Evolutionary conservation across 2,888 invertebrate species (phyloP).

Genomic region (Achlya flavicornis): DNA sequence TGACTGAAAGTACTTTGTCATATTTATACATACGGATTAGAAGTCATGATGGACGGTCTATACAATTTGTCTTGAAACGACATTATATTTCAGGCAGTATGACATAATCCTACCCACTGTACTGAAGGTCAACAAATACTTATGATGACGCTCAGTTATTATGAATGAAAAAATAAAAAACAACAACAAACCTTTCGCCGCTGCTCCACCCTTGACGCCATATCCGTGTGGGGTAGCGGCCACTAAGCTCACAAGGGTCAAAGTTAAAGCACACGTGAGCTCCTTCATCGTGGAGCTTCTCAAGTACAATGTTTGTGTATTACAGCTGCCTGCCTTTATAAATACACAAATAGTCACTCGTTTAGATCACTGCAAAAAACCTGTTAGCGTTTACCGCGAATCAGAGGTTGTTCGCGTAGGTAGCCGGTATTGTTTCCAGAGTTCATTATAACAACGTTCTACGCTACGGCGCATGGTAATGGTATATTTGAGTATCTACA

Average conservation of each 20-base stretch:
- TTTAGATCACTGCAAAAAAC: slow-evolving; percentile 74
- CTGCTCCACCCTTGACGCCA: slow-evolving; percentile 67
- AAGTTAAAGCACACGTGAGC: slow-evolving; percentile 66
- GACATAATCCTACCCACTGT: not conserved
- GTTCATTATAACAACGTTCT: slow-evolving; percentile 45
- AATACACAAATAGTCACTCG: slow-evolving; percentile 74
- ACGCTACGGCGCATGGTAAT: slow-evolving; percentile 45
- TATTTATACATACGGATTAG: not conserved
- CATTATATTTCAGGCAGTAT: not conserved
- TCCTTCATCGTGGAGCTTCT: slow-evolving; percentile 75
- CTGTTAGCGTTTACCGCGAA: slow-evolving; percentile 73
- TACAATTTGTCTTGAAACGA: slow-evolving; percentile 4
- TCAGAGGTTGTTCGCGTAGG: slow-evolving; percentile 67
- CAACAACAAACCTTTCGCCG: slow-evolving; percentile 63
- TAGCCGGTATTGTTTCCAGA: slow-evolving; percentile 61
- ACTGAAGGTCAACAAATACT: slow-evolving; percentile 8
- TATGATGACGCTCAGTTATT: slow-evolving; percentile 10
- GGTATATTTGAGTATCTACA: slow-evolving; percentile 18
- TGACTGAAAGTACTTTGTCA: not conserved
- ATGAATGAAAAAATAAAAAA: slow-evolving; percentile 12
- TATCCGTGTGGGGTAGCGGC: slow-evolving; percentile 69
- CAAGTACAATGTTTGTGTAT: slow-evolving; percentile 69
- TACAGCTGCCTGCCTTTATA: slow-evolving; percentile 70
- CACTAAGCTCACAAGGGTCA: slow-evolving; percentile 58
- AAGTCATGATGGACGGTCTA: not conserved